Conservation (phyloP, 2,113 vertebrate genomes). For the Colinus virginianus region DNA sequence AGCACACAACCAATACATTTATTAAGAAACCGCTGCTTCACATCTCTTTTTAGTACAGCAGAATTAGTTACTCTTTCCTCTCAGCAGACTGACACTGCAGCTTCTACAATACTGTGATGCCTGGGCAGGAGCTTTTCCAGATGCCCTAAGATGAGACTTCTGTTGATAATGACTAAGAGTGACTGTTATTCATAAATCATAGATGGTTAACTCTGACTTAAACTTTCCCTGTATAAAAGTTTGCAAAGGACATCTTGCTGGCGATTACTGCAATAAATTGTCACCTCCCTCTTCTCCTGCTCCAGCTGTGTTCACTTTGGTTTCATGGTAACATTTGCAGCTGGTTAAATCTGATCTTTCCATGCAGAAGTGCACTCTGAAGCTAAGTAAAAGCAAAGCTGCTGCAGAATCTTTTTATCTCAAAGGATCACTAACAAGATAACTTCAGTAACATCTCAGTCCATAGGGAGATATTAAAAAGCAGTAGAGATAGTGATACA, state of each 20-base stretch:
- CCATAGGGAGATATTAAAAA: constrained; percentile 1
- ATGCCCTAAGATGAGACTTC: background rate
- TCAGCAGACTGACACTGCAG: background rate
- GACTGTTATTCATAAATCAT: background rate
- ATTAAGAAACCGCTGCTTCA: background rate
- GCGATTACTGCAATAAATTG: background rate
- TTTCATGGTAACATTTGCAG: background rate
- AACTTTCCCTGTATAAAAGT: background rate
- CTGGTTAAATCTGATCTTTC: background rate
- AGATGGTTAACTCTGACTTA: background rate
- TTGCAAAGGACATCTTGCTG: background rate
- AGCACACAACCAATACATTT: background rate
- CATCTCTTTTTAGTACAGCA: background rate
- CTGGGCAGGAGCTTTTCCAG: background rate
- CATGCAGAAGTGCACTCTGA: background rate
- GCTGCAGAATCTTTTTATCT: background rate
- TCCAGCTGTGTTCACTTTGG: background rate
- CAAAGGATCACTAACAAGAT: background rate
- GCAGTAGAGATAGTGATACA: background rate
- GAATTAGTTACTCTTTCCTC: background rate
- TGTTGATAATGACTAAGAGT: background rate
- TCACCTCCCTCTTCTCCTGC: background rate
- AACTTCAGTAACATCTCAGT: background rate
- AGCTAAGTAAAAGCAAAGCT: constrained; percentile 3
- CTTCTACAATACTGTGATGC: background rate